Conservation (phyloP, 2,113 vertebrate genomes). For the Peromyscus polionotus region DNA sequence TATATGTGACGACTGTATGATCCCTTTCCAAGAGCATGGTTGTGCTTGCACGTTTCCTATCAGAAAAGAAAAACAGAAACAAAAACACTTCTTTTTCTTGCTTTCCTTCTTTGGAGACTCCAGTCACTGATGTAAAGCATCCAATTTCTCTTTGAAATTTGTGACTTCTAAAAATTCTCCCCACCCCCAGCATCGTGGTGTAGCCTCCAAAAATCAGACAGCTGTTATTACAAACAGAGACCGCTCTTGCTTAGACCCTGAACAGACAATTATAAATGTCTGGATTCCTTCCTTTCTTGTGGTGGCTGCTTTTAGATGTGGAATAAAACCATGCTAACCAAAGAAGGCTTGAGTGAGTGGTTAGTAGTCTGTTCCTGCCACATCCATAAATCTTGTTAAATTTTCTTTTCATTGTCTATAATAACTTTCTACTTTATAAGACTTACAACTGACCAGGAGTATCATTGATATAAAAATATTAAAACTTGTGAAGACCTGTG, state of each 20-base stretch:
- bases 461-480: not conserved
- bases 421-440: slow-evolving; percentile 49
- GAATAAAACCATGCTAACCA: slow-evolving; percentile 74
- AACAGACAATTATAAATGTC: slow-evolving; percentile 76
- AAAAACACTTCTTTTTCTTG: not conserved
- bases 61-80: not conserved
- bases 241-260: slow-evolving; percentile 60
- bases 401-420: slow-evolving; percentile 10
- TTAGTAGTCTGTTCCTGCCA: slow-evolving; percentile 64
- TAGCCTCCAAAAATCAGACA: slow-evolving; percentile 66
- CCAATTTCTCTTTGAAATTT: slow-evolving; percentile 72
- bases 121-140: not conserved
- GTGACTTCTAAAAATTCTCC: slow-evolving; percentile 72
- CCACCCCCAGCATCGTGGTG: slow-evolving; percentile 47
- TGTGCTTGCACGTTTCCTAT: not conserved
- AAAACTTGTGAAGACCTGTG: slow-evolving; percentile 6
- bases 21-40: not conserved
- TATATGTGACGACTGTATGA: not conserved
- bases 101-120: slow-evolving; percentile 7
- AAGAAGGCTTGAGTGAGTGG: slow-evolving; percentile 52
- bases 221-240: slow-evolving; percentile 75
- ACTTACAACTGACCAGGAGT: slow-evolving; percentile 21
- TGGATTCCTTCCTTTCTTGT: slow-evolving; percentile 71
- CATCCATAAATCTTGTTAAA: slow-evolving; percentile 63
- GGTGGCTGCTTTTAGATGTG: slow-evolving; percentile 78